These are phyloP conservation scores for Calliopsis andreniformis DNA, from an alignment of 1,140 invertebrate genomes.

Conservation along the genomic window DNA sequence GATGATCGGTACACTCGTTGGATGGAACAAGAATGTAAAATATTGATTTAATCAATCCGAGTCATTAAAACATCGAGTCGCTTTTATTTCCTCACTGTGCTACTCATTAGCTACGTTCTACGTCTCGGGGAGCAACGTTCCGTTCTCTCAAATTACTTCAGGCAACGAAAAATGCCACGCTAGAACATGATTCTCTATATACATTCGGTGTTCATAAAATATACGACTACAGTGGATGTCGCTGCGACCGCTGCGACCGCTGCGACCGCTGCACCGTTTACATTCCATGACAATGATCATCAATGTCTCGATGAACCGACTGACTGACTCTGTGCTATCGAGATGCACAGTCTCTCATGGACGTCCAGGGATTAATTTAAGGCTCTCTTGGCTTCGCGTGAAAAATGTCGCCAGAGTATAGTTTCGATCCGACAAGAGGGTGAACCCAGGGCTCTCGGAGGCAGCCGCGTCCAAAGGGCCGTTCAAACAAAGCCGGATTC, in stretches of 20 bases:
- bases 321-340: neutral
- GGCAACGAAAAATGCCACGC: neutral
- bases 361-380: slow-evolving; percentile 44
- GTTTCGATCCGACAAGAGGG: slow-evolving; percentile 32
- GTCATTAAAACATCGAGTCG: slow-evolving; percentile 16
- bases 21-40: slow-evolving; percentile 28
- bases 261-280: no score
- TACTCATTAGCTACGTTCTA: slow-evolving; percentile 16
- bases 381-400: slow-evolving; percentile 35
- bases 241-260: no score
- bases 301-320: no score
- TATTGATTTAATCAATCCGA: slow-evolving; percentile 48
- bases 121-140: neutral
- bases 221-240: no score
- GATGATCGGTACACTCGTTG: slow-evolving; percentile 22
- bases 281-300: neutral
- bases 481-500: slow-evolving; percentile 59
- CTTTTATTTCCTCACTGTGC: slow-evolving; percentile 13
- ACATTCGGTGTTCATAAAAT: neutral
- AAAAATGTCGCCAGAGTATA: slow-evolving; percentile 48
- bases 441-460: slow-evolving; percentile 20
- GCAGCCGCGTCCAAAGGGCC: slow-evolving; percentile 53
- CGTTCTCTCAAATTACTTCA: neutral
- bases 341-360: neutral
- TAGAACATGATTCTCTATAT: neutral